phyloP scores from a whole-genome alignment of 2,113 vertebrate species.

The Bagarius yarrelli region DNA sequence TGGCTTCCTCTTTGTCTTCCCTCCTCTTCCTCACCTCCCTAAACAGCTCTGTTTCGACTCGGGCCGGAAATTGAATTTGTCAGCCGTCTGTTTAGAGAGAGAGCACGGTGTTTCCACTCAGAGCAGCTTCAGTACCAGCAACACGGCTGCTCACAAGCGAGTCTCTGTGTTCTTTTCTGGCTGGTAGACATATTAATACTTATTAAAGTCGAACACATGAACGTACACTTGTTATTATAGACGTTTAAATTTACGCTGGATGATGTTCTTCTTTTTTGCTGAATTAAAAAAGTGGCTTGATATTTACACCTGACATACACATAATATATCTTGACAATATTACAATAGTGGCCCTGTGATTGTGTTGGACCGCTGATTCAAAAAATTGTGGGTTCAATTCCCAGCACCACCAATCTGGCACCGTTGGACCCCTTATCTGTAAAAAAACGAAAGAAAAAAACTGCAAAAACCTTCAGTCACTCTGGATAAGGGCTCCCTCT shows the following conservation, averaged over 20 bases:
- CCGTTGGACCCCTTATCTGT: too few relatives aligned
- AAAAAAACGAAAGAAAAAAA: too few relatives aligned
- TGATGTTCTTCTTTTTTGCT: too few relatives aligned
- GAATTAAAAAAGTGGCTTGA: too few relatives aligned
- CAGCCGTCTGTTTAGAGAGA: slow-evolving; percentile 35
- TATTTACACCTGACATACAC: too few relatives aligned
- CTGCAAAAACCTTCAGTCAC: too few relatives aligned
- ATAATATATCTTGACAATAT: too few relatives aligned
- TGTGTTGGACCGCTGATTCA: too few relatives aligned
- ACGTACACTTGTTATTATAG: neutral
- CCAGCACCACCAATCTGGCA: too few relatives aligned
- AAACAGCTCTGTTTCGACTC: neutral
- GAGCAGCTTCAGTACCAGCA: neutral
- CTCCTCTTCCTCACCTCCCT: slow-evolving; percentile 13
- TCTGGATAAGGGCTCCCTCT: too few relatives aligned
- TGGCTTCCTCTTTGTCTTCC: slow-evolving; percentile 12
- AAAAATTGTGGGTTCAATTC: too few relatives aligned
- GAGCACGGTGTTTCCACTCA: neutral
- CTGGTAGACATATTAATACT: neutral
- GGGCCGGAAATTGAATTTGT: slow-evolving; percentile 43
- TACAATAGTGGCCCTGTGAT: too few relatives aligned
- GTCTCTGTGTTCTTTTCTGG: neutral
- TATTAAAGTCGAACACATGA: neutral
- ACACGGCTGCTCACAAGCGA: slow-evolving; percentile 4
- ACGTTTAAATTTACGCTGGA: neutral